phyloP scores from a whole-genome alignment of 1,140 invertebrate genomes.

The Pantala flavescens region DNA sequence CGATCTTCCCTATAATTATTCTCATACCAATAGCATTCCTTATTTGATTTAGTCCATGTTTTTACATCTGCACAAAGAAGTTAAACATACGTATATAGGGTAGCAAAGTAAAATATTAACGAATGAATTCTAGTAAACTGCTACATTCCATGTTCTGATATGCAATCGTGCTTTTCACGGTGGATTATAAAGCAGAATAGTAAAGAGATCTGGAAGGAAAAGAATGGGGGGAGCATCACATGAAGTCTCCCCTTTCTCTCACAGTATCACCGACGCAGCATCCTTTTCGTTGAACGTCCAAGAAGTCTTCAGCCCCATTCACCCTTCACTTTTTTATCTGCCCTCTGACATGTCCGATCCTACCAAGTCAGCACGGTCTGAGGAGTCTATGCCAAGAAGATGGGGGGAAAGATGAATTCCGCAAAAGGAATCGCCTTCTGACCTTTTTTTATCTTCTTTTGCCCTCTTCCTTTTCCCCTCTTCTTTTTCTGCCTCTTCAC shows the following conservation, averaged over 20 bases:
- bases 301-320: neutral
- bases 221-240: neutral
- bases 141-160: too few species aligned
- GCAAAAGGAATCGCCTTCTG: neutral
- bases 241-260: neutral
- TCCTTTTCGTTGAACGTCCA: neutral
- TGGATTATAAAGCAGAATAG: too few species aligned
- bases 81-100: too few species aligned
- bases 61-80: too few species aligned
- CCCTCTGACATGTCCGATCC: conserved; percentile 2
- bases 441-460: neutral
- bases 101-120: too few species aligned
- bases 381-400: neutral
- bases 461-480: neutral
- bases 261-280: neutral
- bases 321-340: neutral
- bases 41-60: too few species aligned
- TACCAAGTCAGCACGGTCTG: neutral
- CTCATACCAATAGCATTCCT: too few species aligned
- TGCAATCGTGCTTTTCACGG: too few species aligned
- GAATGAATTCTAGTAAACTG: too few species aligned
- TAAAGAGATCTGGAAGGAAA: neutral
- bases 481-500: neutral
- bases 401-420: neutral
- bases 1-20: too few species aligned